Evolutionary conservation across 1,140 invertebrate species (phyloP), one percentile per base, ranked within the genome.

Genomic region (Sinella curviseta): DNA sequence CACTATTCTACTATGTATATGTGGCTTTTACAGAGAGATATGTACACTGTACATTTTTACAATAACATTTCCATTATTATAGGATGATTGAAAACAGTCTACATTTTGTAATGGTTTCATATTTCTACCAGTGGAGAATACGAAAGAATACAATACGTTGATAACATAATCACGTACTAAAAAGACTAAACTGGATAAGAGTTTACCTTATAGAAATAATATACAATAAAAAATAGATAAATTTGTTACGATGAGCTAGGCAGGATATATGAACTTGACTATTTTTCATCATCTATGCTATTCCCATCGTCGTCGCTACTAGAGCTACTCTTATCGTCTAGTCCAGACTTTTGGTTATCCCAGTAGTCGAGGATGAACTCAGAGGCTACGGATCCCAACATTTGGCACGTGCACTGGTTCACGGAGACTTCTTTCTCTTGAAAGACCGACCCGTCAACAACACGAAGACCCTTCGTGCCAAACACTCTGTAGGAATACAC

Each of bases 361-460:
- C 67, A 77, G 34, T 80, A 77, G 57, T 82, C 78, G 26, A 78
- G 35, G 24, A 82, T 78, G 24, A 82, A 55, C 73, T 82, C 76
- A 24, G 78, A 55, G 30, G 76, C 82, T 14, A 82, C 20, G 14
- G 77, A 78, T 75, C 79, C 82, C 14, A 82, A 24, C 79, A 81
- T 79, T 36, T 65, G 60, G 74, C 77, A 78, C 34, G 82, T 82
- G 28, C 77, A 78, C 24, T 81, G 74, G 48, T 82, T 82, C 60
- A 80, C 79, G 17, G 77, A 79, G 4, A 82, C 82, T 57, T 79
- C 76, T 35, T 65, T 67, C 30, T 81, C 79, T 65, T 80, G 78
- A 65, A 82, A 77, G 24, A 82, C 78, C 12, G 82, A 82, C 28
- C 79, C 79, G 55, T 82, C 82, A 35, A 82, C 74, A 16, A 82